These are phyloP conservation scores for Sinocyclocheilus rhinocerous DNA, from an alignment of 2,113 vertebrate species.

Conservation along the genomic window DNA sequence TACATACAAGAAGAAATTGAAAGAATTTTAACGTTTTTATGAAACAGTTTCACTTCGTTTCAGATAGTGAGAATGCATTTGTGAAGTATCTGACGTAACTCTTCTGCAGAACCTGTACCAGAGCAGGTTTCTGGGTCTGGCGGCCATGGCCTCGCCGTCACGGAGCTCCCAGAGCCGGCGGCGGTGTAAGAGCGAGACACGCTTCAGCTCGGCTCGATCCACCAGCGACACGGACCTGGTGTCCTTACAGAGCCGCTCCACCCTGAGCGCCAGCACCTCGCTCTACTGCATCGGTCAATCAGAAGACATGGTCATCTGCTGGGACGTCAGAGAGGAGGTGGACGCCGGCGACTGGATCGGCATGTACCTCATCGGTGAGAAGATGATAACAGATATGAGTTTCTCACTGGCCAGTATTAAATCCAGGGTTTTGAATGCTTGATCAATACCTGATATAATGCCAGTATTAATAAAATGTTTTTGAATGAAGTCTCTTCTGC, in stretches of 20 bases:
- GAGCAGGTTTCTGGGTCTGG: conserved; percentile 94
- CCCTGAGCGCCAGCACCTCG: conserved; percentile 89
- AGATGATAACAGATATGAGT: not conserved
- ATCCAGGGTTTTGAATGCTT: too few species aligned
- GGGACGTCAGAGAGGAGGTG: conserved; percentile 98
- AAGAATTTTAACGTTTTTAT: too few species aligned
- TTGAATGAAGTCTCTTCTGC: too few species aligned
- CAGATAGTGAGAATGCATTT: too few species aligned
- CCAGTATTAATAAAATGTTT: not conserved
- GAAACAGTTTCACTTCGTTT: too few species aligned
- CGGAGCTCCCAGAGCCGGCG: conserved; percentile 67
- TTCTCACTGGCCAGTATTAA: too few species aligned
- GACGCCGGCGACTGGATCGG: conserved; percentile 98
- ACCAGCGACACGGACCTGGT: conserved; percentile 95
- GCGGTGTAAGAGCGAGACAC: conserved; percentile 86
- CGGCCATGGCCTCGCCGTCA: conserved; percentile 91
- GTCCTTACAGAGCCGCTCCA: conserved; percentile 91
- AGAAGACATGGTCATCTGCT: conserved; percentile 88
- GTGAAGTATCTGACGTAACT: too few species aligned
- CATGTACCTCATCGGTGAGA: conserved; percentile 95
- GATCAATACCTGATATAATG: too few species aligned
- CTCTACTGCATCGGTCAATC: conserved; percentile 90
- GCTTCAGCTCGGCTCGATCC: conserved; percentile 90
- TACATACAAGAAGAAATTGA: too few species aligned
- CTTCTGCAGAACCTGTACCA: conserved; percentile 92